phyloP scores from a whole-genome alignment of 2,888 invertebrate genomes.

The Caenorhabditis sp. region DNA sequence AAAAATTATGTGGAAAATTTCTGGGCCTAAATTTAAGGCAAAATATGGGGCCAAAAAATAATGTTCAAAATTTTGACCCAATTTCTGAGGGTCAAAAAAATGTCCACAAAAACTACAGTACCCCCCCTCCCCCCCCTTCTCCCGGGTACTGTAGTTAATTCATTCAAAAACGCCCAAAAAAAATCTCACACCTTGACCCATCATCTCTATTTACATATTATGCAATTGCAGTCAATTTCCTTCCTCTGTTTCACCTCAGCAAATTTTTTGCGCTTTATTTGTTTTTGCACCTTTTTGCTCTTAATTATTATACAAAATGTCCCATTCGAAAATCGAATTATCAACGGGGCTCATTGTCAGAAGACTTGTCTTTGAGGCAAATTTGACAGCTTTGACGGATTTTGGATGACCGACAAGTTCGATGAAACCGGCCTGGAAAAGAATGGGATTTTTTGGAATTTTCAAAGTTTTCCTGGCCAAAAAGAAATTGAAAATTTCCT shows the following conservation, averaged over 20 bases:
- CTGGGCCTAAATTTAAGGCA: too few species aligned
- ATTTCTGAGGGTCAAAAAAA: too few species aligned
- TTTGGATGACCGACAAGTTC: constrained; percentile 39
- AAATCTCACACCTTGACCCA: not conserved
- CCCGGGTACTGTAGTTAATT: too few species aligned
- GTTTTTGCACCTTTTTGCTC: not conserved
- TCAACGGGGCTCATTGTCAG: constrained; percentile 17
- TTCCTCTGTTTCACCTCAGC: not conserved
- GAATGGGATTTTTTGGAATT: not conserved
- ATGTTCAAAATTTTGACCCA: too few species aligned
- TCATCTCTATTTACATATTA: not conserved
- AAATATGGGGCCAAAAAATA: too few species aligned
- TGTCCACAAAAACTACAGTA: too few species aligned
- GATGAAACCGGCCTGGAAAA: constrained; percentile 41
- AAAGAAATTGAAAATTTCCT: too few species aligned
- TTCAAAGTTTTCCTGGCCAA: too few species aligned
- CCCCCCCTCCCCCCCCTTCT: too few species aligned
- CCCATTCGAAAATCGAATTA: constrained; percentile 39
- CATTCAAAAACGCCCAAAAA: too few species aligned
- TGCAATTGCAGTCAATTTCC: not conserved
- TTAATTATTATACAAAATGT: not conserved
- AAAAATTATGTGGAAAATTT: too few species aligned
- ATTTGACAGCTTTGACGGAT: constrained; percentile 11
- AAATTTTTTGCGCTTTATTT: not conserved
- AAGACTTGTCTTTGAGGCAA: constrained; percentile 17